Evolutionary conservation across 2,888 invertebrate genomes (phyloP), one percentile per base, ranked within the genome.

Genomic region (Tachina fera): DNA sequence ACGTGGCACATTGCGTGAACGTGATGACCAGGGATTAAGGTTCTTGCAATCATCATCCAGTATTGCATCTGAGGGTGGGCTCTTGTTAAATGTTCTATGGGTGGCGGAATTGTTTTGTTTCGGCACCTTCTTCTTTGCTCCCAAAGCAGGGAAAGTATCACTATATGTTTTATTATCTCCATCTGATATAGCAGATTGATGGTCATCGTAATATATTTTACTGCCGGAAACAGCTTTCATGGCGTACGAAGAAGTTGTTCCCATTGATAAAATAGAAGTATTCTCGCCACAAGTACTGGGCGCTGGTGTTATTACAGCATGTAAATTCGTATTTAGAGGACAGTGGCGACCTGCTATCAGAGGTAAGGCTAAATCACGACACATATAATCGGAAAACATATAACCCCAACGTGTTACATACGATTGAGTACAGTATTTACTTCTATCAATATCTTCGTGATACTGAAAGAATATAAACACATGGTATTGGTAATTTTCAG

Each of bases 311-410:
- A 87, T 80, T 31, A 87, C 80, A 6, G 87, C 88, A 39, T 76
- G 65, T 11, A 88, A 56, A 63, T 88, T 87, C 1, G 86, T 87
- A 60, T 81, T 70, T 39, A 71, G 31, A 1, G 94, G 94, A 60
- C 92, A 87, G 88, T 94, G 94, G n/a, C 90, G 89, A 0, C 93
- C 94, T 0, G 92, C 91, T 53, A 92, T 88, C 1, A 93, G 84
- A 9, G 89, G 84, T 10, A 94, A 92, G 13, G 91, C 91, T 41
- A 94, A 87, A 87, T 93, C 93, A 0, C 88, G 78, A 76, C 93
- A 93, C 89, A 94, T 93, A 70, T 92, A 92, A 83, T 94, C 94
- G 47, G 93, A 92, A 53, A 94, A 93, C 3, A 90, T 88, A 68
- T 90, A 94, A 1, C 91, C 92, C 92, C 93, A 93, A 39, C 94